Conservation (phyloP, 1,140 invertebrate genomes). For the Bombus pascuorum region DNA sequence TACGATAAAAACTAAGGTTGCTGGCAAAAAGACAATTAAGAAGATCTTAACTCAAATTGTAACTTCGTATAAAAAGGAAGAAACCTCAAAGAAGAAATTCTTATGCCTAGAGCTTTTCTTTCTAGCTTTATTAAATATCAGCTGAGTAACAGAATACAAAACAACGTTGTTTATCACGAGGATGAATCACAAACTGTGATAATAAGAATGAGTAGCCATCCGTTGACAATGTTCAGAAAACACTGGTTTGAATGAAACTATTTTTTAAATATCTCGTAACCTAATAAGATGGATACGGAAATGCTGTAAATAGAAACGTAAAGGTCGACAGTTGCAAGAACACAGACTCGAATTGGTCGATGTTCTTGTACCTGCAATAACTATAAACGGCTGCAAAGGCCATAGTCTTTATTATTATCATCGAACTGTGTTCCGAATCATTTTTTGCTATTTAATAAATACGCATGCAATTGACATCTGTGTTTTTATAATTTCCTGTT, state of each 20-base stretch:
- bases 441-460: not conserved
- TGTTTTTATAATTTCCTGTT: not conserved
- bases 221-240: not conserved
- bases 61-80: fast-evolving
- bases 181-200: not conserved
- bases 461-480: too few relatives aligned
- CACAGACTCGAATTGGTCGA: too few relatives aligned
- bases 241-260: not conserved
- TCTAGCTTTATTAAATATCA: not conserved
- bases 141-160: not conserved
- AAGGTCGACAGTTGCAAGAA: slow-evolving; percentile 16
- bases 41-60: too few relatives aligned
- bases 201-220: not conserved
- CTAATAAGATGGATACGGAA: not conserved
- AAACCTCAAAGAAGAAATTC: not conserved
- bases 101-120: not conserved
- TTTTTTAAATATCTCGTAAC: not conserved
- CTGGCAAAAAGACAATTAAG: too few relatives aligned
- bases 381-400: too few relatives aligned
- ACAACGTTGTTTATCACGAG: not conserved
- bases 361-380: too few relatives aligned
- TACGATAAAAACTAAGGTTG: not conserved
- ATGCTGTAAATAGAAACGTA: not conserved
- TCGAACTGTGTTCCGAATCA: not conserved
- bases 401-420: too few relatives aligned